Evolutionary conservation across 2,888 invertebrate species (phyloP), one percentile per base, ranked within the genome.

Genomic region (Eledona agricola): DNA sequence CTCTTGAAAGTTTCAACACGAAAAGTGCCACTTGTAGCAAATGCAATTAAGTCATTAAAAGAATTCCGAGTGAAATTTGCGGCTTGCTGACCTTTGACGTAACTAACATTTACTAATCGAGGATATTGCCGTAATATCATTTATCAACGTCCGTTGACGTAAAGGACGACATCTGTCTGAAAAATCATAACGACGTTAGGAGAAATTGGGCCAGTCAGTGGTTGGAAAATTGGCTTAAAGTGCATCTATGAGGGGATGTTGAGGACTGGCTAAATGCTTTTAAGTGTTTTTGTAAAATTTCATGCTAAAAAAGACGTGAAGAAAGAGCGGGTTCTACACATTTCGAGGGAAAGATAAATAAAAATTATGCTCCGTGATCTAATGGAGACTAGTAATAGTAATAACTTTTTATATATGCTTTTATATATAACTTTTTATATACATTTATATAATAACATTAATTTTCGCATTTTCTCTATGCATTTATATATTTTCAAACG

Each of bases 51-150:
- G 6, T 10, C 17, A 45, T 23, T 23, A 32, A 29, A 32, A 16
- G 32, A 28, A 45, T 45, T 45, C 34, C 32, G 20, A 13, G 28
- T 19, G n/a, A 9, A 42, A 42, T 42, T 42, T 42, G 42, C 22
- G 42, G 42, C 42, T 31, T 15, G 13, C 28, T 29, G 31, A 28
- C 29, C 38, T 15, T n/a, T n/a, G 12, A 34, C 34, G 20, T 10
- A 6, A 12, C 35, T 29, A 20, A 26, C 17, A 10, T 19, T n/a
- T 15, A 26, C 35, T 28, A 19, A 34, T 9, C 11, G 37, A 35
- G 11, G 32, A 34, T 12, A 49, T 26, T 34, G 26, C 35, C 20
- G 35, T 26, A 47, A 37, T 28, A 17, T 22, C 37, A 38, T 49
- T 23, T 31, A 31, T 42, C 42, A 42, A 29, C 13, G 42, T 42